These are phyloP conservation scores for Eira barbara DNA, from an alignment of 2,113 vertebrate species.

Conservation along the genomic window DNA sequence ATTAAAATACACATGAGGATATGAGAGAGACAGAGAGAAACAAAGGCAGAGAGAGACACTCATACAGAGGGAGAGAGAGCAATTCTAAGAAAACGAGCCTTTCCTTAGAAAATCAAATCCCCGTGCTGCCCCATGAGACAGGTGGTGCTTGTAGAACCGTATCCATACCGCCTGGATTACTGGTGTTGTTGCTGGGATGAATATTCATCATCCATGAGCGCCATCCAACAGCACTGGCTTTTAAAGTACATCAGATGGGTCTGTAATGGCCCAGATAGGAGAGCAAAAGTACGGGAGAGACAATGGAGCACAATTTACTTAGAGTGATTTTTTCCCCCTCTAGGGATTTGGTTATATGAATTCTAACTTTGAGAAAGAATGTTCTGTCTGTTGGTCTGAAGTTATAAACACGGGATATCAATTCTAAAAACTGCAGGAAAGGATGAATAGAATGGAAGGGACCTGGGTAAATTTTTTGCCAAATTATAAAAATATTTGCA, in stretches of 20 bases:
- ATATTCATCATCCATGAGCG: not conserved
- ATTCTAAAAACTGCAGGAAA: not conserved
- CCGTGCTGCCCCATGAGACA: not conserved
- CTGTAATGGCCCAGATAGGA: not conserved
- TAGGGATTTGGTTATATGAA: not conserved
- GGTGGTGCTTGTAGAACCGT: not conserved
- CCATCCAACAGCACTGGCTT: not conserved
- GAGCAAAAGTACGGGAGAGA: not conserved
- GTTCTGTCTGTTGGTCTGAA: not conserved
- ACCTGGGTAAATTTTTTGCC: not conserved
- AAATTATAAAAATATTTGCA: slow-evolving; percentile 26
- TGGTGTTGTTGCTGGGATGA: not conserved
- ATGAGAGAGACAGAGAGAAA: not conserved
- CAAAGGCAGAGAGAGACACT: not conserved
- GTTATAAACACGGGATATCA: not conserved
- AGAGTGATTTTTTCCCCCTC: not conserved
- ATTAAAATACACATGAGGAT: not conserved
- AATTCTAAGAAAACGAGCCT: not conserved
- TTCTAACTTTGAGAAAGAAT: not conserved
- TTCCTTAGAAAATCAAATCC: not conserved
- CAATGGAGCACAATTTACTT: not conserved
- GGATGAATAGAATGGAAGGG: not conserved
- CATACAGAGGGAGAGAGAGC: not conserved
- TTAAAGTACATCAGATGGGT: not conserved
- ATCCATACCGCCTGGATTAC: not conserved